Base-by-base conservation (phyloP, 2,797 vertebrate genomes). In the Heteromormyrus szaboi region DNA sequence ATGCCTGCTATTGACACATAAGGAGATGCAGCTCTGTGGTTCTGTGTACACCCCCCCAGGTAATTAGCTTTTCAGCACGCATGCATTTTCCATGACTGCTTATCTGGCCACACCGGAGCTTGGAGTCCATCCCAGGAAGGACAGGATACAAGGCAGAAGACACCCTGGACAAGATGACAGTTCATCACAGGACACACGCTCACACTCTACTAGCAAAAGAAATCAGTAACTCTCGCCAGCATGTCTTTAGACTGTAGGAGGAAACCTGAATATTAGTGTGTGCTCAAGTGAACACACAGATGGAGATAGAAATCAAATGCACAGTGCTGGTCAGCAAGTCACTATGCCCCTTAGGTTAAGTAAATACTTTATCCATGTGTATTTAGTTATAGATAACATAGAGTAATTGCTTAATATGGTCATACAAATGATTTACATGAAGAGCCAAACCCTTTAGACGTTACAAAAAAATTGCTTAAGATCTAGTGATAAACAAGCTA, bases 1-100 rank as follows among this genome's bases (percentile, higher is more conserved):
- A 0, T 72, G 29, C 29, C 65, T 37, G 29, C 65, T 37, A 17
- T 17, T 37, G 29, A 54, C 54, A 92, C 91, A 88, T 44, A 88
- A 29, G 37, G 3, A 89, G 81, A 22, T 50, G 81, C 9, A 50
- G 79, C 41, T n/a, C 79, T 50, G 44, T 11, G 17, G 44, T 46
- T 83, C 44, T 46, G 5, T n/a, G 3, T 83, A 8, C 37, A 37
- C 29, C 29, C 29, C 1, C 41, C 19, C 56, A 79, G 2, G 7
- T 79, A 17, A 79, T 79, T 79, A 44, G 72, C 37, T 79, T n/a
- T n/a, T 79, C 37, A 79, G 14, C 5, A 44, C 19, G 6, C 72
- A n/a, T 79, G 14, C 72, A 79, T 79, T 44, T 46, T 46, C 41
- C 72, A 79, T 19, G 41, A 46, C 65, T 37, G 65, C 65, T 37